phyloP scores from a whole-genome alignment of 2,888 invertebrate genomes.

The Sipunculus nudus region DNA sequence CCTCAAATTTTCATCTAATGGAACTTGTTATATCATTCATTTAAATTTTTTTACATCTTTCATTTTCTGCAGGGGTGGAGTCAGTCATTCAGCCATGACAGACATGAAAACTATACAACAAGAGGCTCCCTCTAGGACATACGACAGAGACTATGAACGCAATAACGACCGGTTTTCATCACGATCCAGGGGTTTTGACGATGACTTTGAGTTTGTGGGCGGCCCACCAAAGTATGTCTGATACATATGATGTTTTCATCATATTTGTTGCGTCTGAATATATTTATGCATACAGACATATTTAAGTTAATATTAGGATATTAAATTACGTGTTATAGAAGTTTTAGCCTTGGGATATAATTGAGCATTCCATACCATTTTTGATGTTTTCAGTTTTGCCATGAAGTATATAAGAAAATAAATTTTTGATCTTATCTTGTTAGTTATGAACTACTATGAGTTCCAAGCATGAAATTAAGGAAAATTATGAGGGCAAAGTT shows the following conservation, averaged over 20 bases:
- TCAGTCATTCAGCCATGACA: constrained; percentile 82
- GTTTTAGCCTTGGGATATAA: too few species aligned
- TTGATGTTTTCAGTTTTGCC: too few species aligned
- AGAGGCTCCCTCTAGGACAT: constrained; percentile 68
- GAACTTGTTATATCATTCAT: not conserved
- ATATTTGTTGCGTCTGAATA: not conserved
- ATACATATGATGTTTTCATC: not conserved
- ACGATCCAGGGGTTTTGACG: constrained; percentile 60
- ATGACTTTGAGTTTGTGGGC: constrained; percentile 65
- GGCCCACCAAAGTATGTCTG: constrained; percentile 40
- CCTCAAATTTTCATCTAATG: not conserved
- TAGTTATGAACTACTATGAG: too few species aligned
- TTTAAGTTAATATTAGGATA: too few species aligned
- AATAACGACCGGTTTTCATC: constrained; percentile 38
- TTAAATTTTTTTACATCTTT: not conserved
- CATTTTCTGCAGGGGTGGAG: constrained; percentile 64
- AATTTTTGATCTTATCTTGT: too few species aligned
- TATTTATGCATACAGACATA: too few species aligned
- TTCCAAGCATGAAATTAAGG: too few species aligned
- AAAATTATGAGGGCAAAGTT: too few species aligned
- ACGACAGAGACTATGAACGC: constrained; percentile 28
- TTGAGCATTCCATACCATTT: too few species aligned
- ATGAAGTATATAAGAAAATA: too few species aligned
- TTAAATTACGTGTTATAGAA: too few species aligned
- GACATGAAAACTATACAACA: constrained; percentile 94